Base-by-base conservation (phyloP, 2,888 invertebrate species). In the Phalangium opilio region DNA sequence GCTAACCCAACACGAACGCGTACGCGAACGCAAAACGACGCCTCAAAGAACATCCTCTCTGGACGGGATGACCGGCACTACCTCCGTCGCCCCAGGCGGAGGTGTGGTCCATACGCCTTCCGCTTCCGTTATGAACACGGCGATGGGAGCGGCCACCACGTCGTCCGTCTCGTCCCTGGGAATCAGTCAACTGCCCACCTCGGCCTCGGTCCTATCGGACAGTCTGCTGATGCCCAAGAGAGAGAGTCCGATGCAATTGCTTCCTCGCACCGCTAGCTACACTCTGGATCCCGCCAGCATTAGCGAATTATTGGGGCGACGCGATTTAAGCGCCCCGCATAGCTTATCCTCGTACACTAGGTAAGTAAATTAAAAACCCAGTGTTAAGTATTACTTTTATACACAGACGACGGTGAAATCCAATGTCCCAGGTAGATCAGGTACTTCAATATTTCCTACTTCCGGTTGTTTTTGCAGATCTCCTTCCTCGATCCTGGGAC, bases 21-120 rank as follows among this genome's bases (percentile, higher is more conserved):
- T 44, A 3, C 44, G 49, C 46, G 45, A 45, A 7, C 38, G 51
- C 39, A 47, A 45, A 15, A 15, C 38, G 10, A 45, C 43, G 18
- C 52, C 52, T 2, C 52, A 50, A 35, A 63, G 56, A 63, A 65
- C 52, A 49, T 57, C 62, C 11, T 62, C 63, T n/a, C 54, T 63
- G 48, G 66, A 65, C 50, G 46, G 49, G 32, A 39, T 38, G 49
- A 53, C 48, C 49, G 53, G 27, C 47, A 54, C 50, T 47, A 56
- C 50, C 53, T 56, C 49, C 49, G 53, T 49, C 48, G 50, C 50
- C 49, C 47, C 49, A 44, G 49, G 48, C 20, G 33, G 45, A 45
- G n/a, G n/a, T n/a, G n/a, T 38, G 48, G 8, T 38, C 35, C 33
- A 27, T n/a, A n/a, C n/a, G n/a, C n/a, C n/a, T n/a, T n/a, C 41